Percentiles rank a stretch among this genome's conserved stretches.
Conservation (phyloP, 1,140 invertebrate genomes). For the Pseudomyrmex concolor region DNA sequence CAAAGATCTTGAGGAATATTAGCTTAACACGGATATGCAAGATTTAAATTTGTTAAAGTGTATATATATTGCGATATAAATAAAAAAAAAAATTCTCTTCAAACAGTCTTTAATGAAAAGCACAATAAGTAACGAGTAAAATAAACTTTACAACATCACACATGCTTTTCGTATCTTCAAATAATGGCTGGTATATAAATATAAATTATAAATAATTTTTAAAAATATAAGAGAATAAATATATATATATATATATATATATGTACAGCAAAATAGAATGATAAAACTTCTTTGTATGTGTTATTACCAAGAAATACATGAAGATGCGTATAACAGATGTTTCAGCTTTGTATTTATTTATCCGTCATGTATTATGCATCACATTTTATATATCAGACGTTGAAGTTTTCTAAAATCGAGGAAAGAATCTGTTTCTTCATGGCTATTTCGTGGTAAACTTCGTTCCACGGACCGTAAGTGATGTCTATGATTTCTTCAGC, state of each 20-base stretch:
- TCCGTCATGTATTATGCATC: background rate
- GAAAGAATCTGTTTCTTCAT: conserved; percentile 44
- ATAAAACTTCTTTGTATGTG: too few species aligned
- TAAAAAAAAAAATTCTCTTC: background rate
- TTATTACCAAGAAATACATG: background rate
- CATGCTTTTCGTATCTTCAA: conserved; percentile 6
- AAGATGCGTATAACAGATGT: background rate
- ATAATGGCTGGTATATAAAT: background rate
- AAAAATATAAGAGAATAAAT: background rate
- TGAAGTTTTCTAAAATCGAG: conserved; percentile 51
- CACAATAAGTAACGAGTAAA: background rate
- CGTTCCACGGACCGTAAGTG: conserved; percentile 79
- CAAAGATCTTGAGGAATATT: background rate
- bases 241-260: background rate
- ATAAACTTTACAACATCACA: conserved; percentile 2
- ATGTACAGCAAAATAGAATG: background rate
- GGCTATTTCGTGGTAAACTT: conserved; percentile 72
- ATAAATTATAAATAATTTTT: background rate
- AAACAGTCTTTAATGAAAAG: conserved; percentile 4
- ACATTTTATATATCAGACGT: conserved; percentile 47
- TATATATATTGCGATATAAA: background rate
- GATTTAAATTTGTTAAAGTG: background rate
- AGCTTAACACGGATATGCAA: background rate
- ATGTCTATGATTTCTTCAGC: conserved; percentile 77
- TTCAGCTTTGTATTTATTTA: conserved; percentile 33